Percentiles rank a stretch among this genome's conserved stretches.
Evolutionary conservation across 2,113 vertebrate species (phyloP).

Genomic region (Hyperopisus bebe): DNA sequence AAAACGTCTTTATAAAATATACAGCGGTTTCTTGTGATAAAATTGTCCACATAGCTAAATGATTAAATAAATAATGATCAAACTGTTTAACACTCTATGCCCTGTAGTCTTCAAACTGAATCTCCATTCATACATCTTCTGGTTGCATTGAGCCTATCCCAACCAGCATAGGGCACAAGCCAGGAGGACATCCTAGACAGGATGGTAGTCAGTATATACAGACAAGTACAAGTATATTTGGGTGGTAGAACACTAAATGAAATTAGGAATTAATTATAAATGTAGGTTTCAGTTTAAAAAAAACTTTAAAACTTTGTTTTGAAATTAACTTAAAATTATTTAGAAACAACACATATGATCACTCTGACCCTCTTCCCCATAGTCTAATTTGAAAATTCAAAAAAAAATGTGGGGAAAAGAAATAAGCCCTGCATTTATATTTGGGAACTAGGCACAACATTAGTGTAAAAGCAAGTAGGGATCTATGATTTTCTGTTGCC

Average conservation of each 20-base stretch:
- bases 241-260: neutral
- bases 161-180: neutral
- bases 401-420: neutral
- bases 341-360: neutral
- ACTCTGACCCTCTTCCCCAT: neutral
- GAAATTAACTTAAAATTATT: neutral
- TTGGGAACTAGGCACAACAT: neutral
- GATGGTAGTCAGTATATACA: neutral
- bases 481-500: neutral
- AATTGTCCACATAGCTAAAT: neutral
- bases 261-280: neutral
- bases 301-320: neutral
- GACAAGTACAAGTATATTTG: neutral
- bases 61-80: neutral
- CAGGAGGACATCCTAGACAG: neutral
- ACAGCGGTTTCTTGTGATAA: neutral
- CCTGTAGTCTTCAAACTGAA: neutral
- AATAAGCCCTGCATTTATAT: neutral
- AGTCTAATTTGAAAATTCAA: neutral
- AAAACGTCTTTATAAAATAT: neutral
- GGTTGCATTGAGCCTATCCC: neutral
- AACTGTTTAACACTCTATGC: neutral
- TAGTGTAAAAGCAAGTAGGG: neutral
- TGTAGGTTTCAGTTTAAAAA: neutral
- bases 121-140: neutral